Evolutionary conservation across 2,113 vertebrate species (phyloP), one percentile per base, ranked within the genome.

Genomic region (Xenopus laevis): DNA sequence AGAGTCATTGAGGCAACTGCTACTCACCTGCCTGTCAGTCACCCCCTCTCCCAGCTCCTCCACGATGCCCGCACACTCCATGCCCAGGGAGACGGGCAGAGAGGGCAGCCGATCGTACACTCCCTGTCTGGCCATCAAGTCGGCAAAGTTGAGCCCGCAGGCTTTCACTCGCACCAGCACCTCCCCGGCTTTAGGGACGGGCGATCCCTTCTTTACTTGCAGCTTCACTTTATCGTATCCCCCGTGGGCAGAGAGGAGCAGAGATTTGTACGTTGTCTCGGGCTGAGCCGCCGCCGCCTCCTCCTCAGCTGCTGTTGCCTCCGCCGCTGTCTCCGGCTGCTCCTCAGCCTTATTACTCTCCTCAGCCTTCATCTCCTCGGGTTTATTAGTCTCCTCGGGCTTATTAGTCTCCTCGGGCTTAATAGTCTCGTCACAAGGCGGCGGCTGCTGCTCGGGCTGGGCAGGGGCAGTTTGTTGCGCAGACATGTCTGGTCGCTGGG

Each of bases 211-310:
- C 84, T 94, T 94, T 79, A 88, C 84, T 86, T 96, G 94, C 85
- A 98, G 85, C 87, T 96, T 97, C 62, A 98, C 87, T 81, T 96
- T 98, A 67, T 98, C 96, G 60, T 96, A 97, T 69, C 96, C 93
- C 0, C 95, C 95, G 73, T 92, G 94, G 78, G 94, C 93, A 11
- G 93, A 93, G 81, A 98, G 91, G 72, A 98, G 93, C 84, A 97
- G 86, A 40, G 88, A 90, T 82, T 92, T 92, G 86, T 95, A 92
- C 70, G 83, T 86, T 76, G 92, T 91, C 30, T 83, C 82, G 66
- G 91, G 91, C 79, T 91, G 89, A 78, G 88, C 88, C 53, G 88
- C 84, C 68, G 79, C 84, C 69, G 90, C 89, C 1, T 33, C 16
- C 71, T 91, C 85, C 10, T 86, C 52, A 13, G 87, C 40, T 7